A percentile compares a stretch with the other conserved stretches of the same genome.
Conservation (phyloP, 2,113 vertebrate genomes). For the Cebidichthys violaceus region DNA sequence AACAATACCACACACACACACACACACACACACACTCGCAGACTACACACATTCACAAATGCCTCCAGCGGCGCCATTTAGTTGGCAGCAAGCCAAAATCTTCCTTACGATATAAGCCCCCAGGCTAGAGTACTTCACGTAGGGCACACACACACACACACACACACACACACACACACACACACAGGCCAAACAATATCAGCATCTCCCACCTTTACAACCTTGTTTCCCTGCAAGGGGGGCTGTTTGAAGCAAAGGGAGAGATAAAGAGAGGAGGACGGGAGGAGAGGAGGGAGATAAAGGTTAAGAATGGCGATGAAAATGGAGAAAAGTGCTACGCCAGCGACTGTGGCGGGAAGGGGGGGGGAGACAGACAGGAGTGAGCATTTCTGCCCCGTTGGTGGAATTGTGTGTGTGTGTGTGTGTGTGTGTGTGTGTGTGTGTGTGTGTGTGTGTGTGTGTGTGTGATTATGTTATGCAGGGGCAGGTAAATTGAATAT, state of each 20-base stretch:
- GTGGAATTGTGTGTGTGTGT: conserved; percentile 45
- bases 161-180: conserved; percentile 10
- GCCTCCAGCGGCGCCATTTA: conserved; percentile 40
- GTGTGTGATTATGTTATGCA: neutral
- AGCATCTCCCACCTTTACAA: conserved; percentile 66
- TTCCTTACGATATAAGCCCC: conserved; percentile 17
- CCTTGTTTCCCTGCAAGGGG: conserved; percentile 41
- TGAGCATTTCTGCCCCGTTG: conserved; percentile 58
- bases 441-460: conserved; percentile 14
- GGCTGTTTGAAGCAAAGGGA: conserved; percentile 9
- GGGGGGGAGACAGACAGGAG: conserved; percentile 42
- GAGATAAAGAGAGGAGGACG: conserved; percentile 51
- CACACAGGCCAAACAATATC: conserved; percentile 51
- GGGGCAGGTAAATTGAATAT: conserved; percentile 63
- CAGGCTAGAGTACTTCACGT: conserved; percentile 39
- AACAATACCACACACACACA: conserved; percentile 27
- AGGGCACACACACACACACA: conserved; percentile 6
- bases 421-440: conserved; percentile 21
- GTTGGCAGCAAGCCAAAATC: conserved; percentile 28
- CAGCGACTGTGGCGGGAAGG: conserved; percentile 34
- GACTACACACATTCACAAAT: neutral
- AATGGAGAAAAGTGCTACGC: conserved; percentile 67
- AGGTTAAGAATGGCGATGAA: conserved; percentile 64
- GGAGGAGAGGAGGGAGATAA: conserved; percentile 57
- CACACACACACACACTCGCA: neutral